These are phyloP conservation scores for Serinus canaria DNA, from an alignment of 2,113 vertebrate species.

Conservation along the genomic window DNA sequence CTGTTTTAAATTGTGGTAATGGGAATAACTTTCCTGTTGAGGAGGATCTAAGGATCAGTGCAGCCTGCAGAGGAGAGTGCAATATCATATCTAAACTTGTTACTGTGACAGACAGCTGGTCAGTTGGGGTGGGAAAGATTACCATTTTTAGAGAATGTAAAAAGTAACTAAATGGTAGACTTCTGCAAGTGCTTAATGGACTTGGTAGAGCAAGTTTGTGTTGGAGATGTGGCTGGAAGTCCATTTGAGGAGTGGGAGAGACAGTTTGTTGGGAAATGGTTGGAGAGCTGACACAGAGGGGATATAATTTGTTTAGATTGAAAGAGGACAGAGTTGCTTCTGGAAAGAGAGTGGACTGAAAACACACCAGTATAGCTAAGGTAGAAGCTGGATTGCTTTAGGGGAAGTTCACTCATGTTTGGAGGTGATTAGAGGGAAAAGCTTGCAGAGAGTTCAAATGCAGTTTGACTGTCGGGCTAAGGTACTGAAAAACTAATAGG, in stretches of 20 bases:
- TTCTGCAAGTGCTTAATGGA: background rate
- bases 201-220: background rate
- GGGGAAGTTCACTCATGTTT: background rate
- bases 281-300: background rate
- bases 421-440: background rate
- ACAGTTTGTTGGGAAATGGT: background rate
- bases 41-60: background rate
- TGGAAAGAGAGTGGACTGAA: background rate
- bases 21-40: background rate
- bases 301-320: background rate
- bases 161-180: background rate
- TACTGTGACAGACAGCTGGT: background rate
- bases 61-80: background rate
- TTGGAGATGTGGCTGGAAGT: background rate
- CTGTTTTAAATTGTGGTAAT: background rate
- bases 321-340: background rate
- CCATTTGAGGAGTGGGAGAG: background rate
- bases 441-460: background rate
- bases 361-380: background rate
- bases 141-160: background rate
- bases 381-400: background rate
- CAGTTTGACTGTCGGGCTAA: background rate
- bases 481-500: background rate
- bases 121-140: background rate
- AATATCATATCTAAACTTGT: background rate